These are phyloP conservation scores for Hemicentrotus pulcherrimus DNA, from an alignment of 35 echinoderm and acorn worm genomes.

Conservation along the genomic window DNA sequence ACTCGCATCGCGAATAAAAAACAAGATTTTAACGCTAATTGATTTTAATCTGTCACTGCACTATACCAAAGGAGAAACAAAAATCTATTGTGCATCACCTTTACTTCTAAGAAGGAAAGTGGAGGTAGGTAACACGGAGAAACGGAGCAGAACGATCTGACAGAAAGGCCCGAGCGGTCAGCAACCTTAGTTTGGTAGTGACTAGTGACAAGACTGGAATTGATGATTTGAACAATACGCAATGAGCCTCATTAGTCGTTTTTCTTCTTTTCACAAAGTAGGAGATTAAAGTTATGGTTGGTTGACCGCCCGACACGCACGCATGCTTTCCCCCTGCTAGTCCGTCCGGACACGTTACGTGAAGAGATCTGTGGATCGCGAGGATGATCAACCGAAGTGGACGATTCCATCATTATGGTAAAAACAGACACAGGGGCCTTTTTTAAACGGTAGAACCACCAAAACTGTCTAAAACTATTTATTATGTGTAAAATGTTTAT, in stretches of 20 bases:
- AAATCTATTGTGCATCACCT: neutral
- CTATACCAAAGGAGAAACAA: neutral
- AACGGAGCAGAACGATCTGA: neutral
- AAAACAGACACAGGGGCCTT: too few species aligned
- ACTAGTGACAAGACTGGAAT: neutral
- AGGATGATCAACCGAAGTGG: too few species aligned
- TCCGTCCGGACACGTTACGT: neutral
- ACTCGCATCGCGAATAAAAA: neutral
- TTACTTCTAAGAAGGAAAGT: neutral
- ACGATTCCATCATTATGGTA: too few species aligned
- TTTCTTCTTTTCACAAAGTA: neutral
- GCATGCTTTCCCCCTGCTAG: neutral
- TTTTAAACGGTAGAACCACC: too few species aligned
- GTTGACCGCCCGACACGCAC: neutral
- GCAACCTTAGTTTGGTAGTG: neutral
- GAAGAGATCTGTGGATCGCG: neutral
- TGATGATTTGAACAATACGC: neutral
- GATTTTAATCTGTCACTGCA: constrained; percentile 33
- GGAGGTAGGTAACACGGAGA: neutral
- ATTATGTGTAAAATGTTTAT: too few species aligned
- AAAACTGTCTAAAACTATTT: too few species aligned
- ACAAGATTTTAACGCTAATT: constrained; percentile 44
- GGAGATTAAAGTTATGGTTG: neutral
- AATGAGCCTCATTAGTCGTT: neutral
- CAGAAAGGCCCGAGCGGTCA: neutral